Percentiles rank a stretch among this genome's conserved stretches.
Conservation (phyloP, 2,113 vertebrate species). For the Onychostruthus taczanowskii region DNA sequence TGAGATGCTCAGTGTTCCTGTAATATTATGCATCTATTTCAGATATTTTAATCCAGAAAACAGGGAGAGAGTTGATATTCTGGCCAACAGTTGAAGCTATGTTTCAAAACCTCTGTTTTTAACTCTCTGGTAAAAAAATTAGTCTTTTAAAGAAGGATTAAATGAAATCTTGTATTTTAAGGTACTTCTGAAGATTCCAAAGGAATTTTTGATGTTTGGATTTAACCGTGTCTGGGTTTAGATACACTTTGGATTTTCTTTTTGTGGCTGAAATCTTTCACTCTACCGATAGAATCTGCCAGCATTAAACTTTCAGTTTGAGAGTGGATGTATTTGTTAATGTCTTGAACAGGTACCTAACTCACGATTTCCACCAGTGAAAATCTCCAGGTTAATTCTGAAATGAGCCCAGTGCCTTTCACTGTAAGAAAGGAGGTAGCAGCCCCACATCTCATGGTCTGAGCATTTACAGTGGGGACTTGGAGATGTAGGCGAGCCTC, state of each 20-base stretch:
- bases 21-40: neutral
- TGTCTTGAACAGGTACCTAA: neutral
- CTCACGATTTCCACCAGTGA: neutral
- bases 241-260: neutral
- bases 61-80: neutral
- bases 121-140: neutral
- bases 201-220: neutral
- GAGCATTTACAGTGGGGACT: neutral
- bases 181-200: neutral
- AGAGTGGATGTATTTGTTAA: neutral
- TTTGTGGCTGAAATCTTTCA: neutral
- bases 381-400: neutral
- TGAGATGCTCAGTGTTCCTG: neutral
- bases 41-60: neutral
- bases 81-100: neutral
- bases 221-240: neutral
- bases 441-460: neutral
- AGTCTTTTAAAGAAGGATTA: neutral
- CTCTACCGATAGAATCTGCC: neutral
- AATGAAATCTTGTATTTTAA: neutral
- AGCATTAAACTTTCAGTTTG: neutral
- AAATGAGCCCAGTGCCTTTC: neutral
- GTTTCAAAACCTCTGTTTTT: neutral
- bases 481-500: neutral
- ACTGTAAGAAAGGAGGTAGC: neutral